Base-by-base conservation (phyloP, 2,113 vertebrate species). In the Eretmochelys imbricata region DNA sequence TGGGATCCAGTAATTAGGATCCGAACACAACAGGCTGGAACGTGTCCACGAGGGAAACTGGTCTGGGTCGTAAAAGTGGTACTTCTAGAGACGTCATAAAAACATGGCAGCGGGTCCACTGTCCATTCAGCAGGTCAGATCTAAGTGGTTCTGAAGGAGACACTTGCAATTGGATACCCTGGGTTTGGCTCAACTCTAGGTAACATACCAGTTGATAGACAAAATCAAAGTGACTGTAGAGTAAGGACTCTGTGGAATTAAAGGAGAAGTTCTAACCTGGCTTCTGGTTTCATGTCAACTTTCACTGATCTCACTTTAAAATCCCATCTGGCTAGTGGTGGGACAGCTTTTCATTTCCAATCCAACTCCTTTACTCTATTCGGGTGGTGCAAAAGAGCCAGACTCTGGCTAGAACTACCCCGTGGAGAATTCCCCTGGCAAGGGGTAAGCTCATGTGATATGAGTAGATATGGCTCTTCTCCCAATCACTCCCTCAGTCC, bases 361-460 rank as follows among this genome's bases (percentile, higher is more conserved):
- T 51, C 81, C 2, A 22, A 0, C 1, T 3, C 2, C 16, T 84
- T 82, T 80, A 11, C 24, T n/a, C 3, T 3, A 10, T 59, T 46
- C 38, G 93, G 48, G 81, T 81, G n/a, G 0, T 84, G 48, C 11
- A 75, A 92, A 84, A 65, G 10, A 31, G 4, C 16, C 38, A 75
- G 69, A 25, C 22, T 42, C 20, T 38, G 10, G 20, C 38, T 75
- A 19, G 27, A 75, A 75, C 75, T 76, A 4, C 20, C 65, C 85
- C 42, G 17, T n/a, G 54, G 31, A 42, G 25, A 84, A 16, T 24
- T 76, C 2, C 54, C n/a, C 38, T 38, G 42, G 6, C 81, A 62
- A 65, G 76, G 24, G 38, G 72, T 10, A 2, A 50, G 0, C 35
- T 93, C 81, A 22, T 65, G 11, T 0, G 11, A 38, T 5, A 4